Conservation (phyloP, 2,888 invertebrate species). For the Chrysodeixis includens region DNA sequence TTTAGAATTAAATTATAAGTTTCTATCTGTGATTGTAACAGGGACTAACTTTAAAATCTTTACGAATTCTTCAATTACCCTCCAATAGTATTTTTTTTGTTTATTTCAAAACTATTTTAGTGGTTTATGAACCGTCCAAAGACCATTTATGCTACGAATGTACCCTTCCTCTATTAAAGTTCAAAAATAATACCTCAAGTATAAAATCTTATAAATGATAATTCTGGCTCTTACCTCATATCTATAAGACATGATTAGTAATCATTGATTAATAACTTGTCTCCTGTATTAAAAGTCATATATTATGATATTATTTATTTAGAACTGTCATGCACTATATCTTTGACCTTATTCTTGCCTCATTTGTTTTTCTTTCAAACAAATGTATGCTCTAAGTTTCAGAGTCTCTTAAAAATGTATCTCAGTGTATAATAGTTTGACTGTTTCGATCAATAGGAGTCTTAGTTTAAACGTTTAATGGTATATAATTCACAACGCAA, state of each 20-base stretch:
- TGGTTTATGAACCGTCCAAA: constrained; percentile 44
- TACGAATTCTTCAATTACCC: constrained; percentile 6
- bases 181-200: background rate
- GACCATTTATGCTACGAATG: constrained; percentile 8
- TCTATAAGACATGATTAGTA: no score
- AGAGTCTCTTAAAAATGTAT: background rate
- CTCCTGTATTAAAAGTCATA: background rate
- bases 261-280: no score
- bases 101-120: constrained; percentile 10
- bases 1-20: constrained; percentile 29
- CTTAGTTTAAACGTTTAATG: constrained; percentile 20
- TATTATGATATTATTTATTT: background rate
- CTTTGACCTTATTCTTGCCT: background rate
- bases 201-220: background rate
- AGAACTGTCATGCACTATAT: background rate
- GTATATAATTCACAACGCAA: constrained; percentile 1
- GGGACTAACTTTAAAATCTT: constrained; percentile 35
- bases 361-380: background rate
- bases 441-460: constrained; percentile 15
- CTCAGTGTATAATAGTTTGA: background rate
- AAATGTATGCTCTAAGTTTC: background rate
- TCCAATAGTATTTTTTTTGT: background rate
- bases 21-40: constrained; percentile 52
- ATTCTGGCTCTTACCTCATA: background rate
- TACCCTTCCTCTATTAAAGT: constrained; percentile 21